These are phyloP conservation scores for Embidobia sp. DNA, from an alignment of 2,888 invertebrate species.

Conservation along the genomic window DNA sequence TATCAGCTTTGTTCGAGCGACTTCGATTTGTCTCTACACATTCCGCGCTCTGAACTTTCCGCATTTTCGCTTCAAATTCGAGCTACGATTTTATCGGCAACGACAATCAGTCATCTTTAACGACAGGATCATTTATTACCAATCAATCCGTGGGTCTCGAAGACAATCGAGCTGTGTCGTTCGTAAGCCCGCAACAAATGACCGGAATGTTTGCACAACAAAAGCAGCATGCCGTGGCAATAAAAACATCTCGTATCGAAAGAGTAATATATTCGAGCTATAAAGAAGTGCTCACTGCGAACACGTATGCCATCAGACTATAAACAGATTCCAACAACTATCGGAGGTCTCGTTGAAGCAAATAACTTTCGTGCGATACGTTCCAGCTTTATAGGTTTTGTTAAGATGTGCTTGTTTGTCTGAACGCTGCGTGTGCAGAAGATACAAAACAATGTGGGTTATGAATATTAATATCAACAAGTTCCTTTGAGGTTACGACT, in stretches of 20 bases:
- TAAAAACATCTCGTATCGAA: conserved; percentile 47
- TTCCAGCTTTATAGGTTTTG: conserved; percentile 22
- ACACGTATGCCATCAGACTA: conserved; percentile 38
- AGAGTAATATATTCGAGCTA: conserved; percentile 38
- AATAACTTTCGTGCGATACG: conserved; percentile 39
- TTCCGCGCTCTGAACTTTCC: conserved; percentile 10
- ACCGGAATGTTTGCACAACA: conserved; percentile 34
- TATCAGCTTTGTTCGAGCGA: conserved; percentile 9
- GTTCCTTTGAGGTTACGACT: no score
- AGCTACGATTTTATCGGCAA: conserved; percentile 7
- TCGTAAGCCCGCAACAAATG: conserved; percentile 35
- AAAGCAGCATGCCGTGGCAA: conserved; percentile 30
- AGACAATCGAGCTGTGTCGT: conserved; percentile 20
- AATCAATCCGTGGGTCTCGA: conserved; percentile 19
- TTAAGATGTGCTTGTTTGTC: conserved; percentile 19
- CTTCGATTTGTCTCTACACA: conserved; percentile 8
- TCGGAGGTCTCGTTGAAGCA: conserved; percentile 24
- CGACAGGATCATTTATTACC: conserved; percentile 19
- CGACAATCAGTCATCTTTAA: conserved; percentile 9
- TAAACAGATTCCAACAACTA: conserved; percentile 47
- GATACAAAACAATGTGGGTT: no score
- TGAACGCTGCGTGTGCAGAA: conserved; percentile 1
- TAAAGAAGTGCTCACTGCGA: conserved; percentile 31
- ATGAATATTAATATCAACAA: no score
- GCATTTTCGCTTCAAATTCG: no score